Conservation (phyloP, 1,140 invertebrate species). For the Danaus melanippus region DNA sequence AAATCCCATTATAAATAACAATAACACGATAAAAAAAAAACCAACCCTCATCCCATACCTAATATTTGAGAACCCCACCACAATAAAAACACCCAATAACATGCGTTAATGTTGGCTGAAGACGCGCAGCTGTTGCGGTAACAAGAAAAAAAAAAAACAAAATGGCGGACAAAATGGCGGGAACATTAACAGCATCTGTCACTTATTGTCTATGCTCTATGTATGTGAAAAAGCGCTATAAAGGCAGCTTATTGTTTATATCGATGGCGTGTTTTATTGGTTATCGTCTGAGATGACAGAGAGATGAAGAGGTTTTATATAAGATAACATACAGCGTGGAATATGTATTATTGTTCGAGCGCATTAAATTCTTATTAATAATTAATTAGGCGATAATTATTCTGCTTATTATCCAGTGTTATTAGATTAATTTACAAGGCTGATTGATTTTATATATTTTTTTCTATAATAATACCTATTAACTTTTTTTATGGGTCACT, state of each 20-base stretch:
- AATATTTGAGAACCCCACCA: slow-evolving; percentile 17
- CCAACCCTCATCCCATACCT: slow-evolving; percentile 8
- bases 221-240: slow-evolving; percentile 29
- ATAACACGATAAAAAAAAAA: slow-evolving; percentile 4
- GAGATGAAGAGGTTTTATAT: too few species aligned
- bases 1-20: slow-evolving; percentile 1
- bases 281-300: too few species aligned
- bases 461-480: too few species aligned
- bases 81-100: slow-evolving; percentile 57
- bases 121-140: slow-evolving; percentile 52
- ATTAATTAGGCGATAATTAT: too few species aligned
- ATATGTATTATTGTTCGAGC: too few species aligned
- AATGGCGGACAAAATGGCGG: slow-evolving; percentile 48
- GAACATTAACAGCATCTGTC: slow-evolving; percentile 59
- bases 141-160: slow-evolving; percentile 36
- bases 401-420: too few species aligned
- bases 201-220: slow-evolving; percentile 51
- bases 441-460: too few species aligned
- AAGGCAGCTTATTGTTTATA: slow-evolving; percentile 19
- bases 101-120: slow-evolving; percentile 49
- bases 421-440: too few species aligned
- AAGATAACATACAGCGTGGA: too few species aligned
- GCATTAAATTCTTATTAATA: too few species aligned
- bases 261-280: not conserved
- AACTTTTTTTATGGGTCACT: too few species aligned